Percentiles rank a stretch among this genome's conserved stretches.
Evolutionary conservation across 1,140 invertebrate genomes (phyloP).

Genomic region (Elymnias hypermnestra): DNA sequence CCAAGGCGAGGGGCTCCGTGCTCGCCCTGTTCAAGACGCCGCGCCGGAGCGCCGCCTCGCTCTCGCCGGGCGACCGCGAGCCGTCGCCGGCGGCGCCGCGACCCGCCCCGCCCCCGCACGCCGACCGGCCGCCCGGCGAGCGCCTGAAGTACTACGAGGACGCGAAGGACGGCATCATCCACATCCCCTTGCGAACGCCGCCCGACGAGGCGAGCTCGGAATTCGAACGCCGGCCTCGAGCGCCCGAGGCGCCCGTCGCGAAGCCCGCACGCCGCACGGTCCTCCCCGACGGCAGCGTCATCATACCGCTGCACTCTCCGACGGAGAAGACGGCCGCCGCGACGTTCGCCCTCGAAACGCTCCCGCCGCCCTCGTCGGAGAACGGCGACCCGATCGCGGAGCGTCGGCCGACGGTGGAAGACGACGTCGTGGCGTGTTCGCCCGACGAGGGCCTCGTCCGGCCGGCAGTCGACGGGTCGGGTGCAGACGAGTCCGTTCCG

Average conservation of each 20-base stretch:
- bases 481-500: too few relatives aligned
- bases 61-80: conserved; percentile 46
- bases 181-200: conserved; percentile 82
- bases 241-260: conserved; percentile 29
- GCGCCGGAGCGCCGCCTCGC: conserved; percentile 49
- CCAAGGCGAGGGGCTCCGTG: conserved; percentile 79
- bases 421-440: too few relatives aligned
- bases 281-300: conserved; percentile 71
- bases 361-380: not conserved
- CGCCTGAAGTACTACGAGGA: conserved; percentile 78
- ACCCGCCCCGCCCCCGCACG: conserved; percentile 25
- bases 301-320: conserved; percentile 75
- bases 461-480: conserved; percentile 2
- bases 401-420: too few relatives aligned
- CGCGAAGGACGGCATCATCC: conserved; percentile 77
- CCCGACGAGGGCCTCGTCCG: too few relatives aligned
- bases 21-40: conserved; percentile 79
- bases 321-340: conserved; percentile 42
- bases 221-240: conserved; percentile 43
- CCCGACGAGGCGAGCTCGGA: conserved; percentile 70
- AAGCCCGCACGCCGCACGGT: conserved; percentile 53
- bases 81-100: conserved; percentile 42
- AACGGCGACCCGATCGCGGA: not conserved
- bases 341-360: not conserved
- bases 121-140: conserved; percentile 30